phyloP scores from a whole-genome alignment of 1,140 invertebrate species.

The Hycleus phaleratus region DNA sequence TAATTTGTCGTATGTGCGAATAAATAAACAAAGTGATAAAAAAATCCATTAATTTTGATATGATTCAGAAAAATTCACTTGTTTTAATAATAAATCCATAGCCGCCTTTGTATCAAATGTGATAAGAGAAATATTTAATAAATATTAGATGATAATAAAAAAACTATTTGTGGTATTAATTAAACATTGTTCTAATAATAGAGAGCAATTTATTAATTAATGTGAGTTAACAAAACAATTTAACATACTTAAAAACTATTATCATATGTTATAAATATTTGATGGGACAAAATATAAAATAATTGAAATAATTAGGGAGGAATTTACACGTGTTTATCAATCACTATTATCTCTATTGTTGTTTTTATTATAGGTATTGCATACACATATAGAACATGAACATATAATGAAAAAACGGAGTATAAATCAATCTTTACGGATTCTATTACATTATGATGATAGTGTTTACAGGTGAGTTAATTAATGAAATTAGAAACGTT shows the following conservation, averaged over 20 bases:
- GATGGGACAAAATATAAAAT: not conserved
- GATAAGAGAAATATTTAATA: not conserved
- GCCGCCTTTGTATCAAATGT: not conserved
- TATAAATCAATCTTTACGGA: slow-evolving; percentile 77
- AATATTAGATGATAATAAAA: not conserved
- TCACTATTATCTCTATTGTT: slow-evolving; percentile 1
- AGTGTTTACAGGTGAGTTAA: slow-evolving; percentile 74
- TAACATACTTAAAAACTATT: not conserved
- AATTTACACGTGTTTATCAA: not conserved
- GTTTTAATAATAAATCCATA: not conserved
- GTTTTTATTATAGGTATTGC: slow-evolving; percentile 57
- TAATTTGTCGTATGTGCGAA: not conserved
- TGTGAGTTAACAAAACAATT: no score
- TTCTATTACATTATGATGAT: slow-evolving; percentile 82
- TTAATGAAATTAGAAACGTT: not conserved
- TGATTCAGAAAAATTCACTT: not conserved
- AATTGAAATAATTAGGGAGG: slow-evolving; percentile 1
- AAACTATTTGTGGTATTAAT: no score
- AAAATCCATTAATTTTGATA: not conserved
- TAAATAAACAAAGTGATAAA: not conserved
- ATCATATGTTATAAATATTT: not conserved
- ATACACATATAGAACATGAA: slow-evolving; percentile 68
- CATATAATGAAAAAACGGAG: slow-evolving; percentile 78
- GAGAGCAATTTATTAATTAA: no score
- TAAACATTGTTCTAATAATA: no score